Evolutionary conservation across 2,113 vertebrate genomes (phyloP), one percentile per base, ranked within the genome.

Genomic region (Semnornis frantzii): DNA sequence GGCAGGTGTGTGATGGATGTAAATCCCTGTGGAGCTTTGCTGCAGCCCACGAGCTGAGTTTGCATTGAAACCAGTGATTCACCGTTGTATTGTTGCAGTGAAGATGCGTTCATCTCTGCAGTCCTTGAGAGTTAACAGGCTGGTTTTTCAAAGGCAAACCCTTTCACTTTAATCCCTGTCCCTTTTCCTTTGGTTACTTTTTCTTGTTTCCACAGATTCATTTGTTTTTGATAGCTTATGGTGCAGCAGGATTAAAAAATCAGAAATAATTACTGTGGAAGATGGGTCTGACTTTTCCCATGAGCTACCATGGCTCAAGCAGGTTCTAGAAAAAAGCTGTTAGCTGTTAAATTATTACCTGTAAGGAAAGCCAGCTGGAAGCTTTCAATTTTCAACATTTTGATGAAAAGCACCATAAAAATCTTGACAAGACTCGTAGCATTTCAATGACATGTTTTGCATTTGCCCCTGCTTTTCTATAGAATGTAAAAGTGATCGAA

Each of bases 281-380:
- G 86, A 85, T 87, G 84, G 70, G 55, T 87, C 74, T 73, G 60
- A 59, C 66, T 93, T 90, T 95, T 90, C 90, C 94, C 89, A 79
- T 87, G 81, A 90, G 80, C 83, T 86, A 78, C 90, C 18, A 60
- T 75, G 63, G 83, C 92, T 94, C 87, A 68, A 88, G 82, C 82
- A 77, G 58, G 86, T 94, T 93, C 87, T 72, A 92, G 71, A 93
- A 70, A 95, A 92, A 92, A 94, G 89, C 81, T 96, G 90, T 90
- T 94, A 95, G 84, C 92, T 91, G 94, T 92, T 90, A 95, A 96
- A 93, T 92, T 95, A 93, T 94, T 95, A 96, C 94, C 95, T 95
- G 94, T 94, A 87, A 85, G 68, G 55, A 94, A 68, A 92, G 91
- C 83, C 94, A 93, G 95, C 92, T 96, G 92, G 92, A 95, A 91